phyloP scores from a whole-genome alignment of 2,113 vertebrate genomes.

The Lanius ludovicianus region DNA sequence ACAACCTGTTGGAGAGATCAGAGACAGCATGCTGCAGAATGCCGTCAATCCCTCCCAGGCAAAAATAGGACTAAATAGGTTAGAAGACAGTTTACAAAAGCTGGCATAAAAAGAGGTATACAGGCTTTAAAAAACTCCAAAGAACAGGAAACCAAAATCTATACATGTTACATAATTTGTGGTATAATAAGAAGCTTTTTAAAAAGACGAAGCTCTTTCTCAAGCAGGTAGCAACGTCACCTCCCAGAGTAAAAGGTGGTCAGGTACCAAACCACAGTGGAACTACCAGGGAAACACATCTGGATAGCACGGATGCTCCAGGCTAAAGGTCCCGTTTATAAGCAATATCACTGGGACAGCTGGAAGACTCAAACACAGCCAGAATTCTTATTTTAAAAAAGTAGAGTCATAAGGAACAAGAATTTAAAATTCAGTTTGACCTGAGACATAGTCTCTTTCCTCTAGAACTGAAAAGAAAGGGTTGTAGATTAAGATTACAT shows the following conservation, averaged over 20 bases:
- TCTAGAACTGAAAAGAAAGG: background rate
- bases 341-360: background rate
- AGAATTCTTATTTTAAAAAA: background rate
- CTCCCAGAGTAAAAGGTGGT: background rate
- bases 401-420: background rate
- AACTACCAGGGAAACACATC: background rate
- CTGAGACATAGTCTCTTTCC: background rate
- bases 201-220: background rate
- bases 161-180: background rate
- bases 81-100: slow-evolving; percentile 4
- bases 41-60: background rate
- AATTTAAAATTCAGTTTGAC: background rate
- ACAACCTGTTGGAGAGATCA: background rate
- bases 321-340: background rate
- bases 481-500: background rate
- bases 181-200: background rate
- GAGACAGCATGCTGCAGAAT: background rate
- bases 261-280: background rate
- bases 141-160: background rate
- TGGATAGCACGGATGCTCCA: background rate
- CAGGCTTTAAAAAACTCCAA: background rate
- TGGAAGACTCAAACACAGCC: background rate
- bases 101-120: background rate
- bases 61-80: slow-evolving; percentile 7
- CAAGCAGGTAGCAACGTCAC: background rate